Evolutionary conservation across 2,888 invertebrate genomes (phyloP), one percentile per base, ranked within the genome.

Genomic region (Apamea crenata): DNA sequence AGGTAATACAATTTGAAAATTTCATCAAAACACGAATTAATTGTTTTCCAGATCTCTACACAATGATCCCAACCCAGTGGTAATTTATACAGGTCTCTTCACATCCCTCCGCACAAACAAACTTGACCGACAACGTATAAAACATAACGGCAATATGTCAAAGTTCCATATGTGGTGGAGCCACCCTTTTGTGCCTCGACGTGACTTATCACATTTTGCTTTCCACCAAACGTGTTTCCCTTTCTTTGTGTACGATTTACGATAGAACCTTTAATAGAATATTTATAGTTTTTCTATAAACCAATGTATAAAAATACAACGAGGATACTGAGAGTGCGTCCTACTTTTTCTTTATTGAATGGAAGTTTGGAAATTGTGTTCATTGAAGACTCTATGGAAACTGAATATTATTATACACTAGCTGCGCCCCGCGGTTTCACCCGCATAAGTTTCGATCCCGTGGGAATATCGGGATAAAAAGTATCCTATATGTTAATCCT

Each of bases 201-300:
- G 93, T 94, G 94, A 94, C 94, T 94, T 94, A 94, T 94, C 94
- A 91, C 92, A 86, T 92, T 93, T 88, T 88, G 86, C 91, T 84
- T 68, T 80, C 86, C 88, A 85, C 86, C 87, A 87, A 84, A 91
- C 90, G 88, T 88, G 90, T 91, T 92, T 91, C 89, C 89, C 85
- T 92, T 92, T 91, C 92, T 92, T 93, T 91, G 91, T 91, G 86
- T 88, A 90, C 90, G 88, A 92, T 93, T 93, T 93, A 92, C 90
- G 91, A 92, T 90, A 88, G 78, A 88, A 82, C 86, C 90, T 92
- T 90, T 90, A 90, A 92, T 92, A 91, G 88, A 91, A 93, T 93
- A 92, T 93, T 92, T 92, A 92, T 92, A 90, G 90, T 82, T 82
- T 88, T 82, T 88, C 75, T 29, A 80, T 84, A 86, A 82, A 80